Base-by-base conservation (phyloP, 92 coral and sea anemone species). In the Meandrina meandrites region DNA sequence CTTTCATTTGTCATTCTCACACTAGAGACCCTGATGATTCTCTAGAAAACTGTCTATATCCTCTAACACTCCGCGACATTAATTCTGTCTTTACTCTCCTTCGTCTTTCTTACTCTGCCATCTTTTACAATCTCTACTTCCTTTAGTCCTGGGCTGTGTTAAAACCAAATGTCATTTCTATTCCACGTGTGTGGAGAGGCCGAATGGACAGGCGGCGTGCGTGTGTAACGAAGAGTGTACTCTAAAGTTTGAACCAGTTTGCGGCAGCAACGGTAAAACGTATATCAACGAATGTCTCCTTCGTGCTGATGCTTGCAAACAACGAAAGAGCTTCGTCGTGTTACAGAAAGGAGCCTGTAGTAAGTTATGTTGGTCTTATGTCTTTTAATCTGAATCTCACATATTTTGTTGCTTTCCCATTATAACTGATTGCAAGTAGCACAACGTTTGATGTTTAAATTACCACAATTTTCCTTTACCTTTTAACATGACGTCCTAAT, bases 231-330 rank as follows among this genome's bases (percentile, higher is more conserved):
- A 89, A 24, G 83, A 88, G 74, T 91, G 96, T 19, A 53, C 92
- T 16, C 90, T 96, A 56, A 84, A 89, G 35, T 91, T 96, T 18
- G 99, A 92, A 15, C 96, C 96, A 32, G 98, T 97, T 35, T 97
- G 99, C 84, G 99, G 99, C 36, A 95, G 98, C 83, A 92, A 97
- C 83, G 98, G 96, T 1, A 97, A 94, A 72, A 95, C 99, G 1
- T 97, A 97, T 84, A 92, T 97, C 87, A 97, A 97, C 79, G 91
- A 93, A 58, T 97, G 99, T 78, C 86, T 96, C 14, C 86, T 97
- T 79, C 94, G 89, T 51, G 86, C 91, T 30, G 96, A 97, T 73
- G 92, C 99, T 47, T 97, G 99, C 79, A 97, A 91, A 64, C 89
- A 89, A 79, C 94, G 96, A n/a, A 90, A 86, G 21, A 79, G 89